A percentile compares a stretch with the other conserved stretches of the same genome.
Evolutionary conservation across 2,888 invertebrate genomes (phyloP).

Genomic region (Trachelus iudaicus): DNA sequence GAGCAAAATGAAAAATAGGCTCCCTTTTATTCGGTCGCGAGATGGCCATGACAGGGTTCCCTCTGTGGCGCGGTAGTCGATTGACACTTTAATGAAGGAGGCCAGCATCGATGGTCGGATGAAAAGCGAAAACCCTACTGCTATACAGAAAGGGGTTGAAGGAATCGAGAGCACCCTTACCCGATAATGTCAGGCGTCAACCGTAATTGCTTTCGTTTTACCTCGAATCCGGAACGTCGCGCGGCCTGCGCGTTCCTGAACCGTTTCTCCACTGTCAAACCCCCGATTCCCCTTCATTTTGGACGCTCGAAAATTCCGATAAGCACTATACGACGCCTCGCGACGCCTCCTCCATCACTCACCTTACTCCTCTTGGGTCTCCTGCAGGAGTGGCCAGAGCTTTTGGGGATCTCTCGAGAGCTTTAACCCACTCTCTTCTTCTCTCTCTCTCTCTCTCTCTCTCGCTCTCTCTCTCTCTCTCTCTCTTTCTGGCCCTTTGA

Average conservation of each 20-base stretch:
- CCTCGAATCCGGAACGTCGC: conserved; percentile 13
- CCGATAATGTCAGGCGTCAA: conserved; percentile 55
- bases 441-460: too few species aligned
- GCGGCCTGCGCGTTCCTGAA: background rate
- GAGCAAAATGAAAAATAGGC: background rate
- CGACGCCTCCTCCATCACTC: background rate
- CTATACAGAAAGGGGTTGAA: conserved; percentile 23
- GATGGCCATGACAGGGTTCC: conserved; percentile 16
- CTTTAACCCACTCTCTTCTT: background rate
- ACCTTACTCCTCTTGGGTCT: background rate
- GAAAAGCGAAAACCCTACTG: conserved; percentile 27
- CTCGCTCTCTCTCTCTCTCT: background rate
- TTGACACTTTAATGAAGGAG: conserved; percentile 61
- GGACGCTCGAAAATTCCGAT: background rate
- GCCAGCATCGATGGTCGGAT: conserved; percentile 42
- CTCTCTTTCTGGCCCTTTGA: background rate
- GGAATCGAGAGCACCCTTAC: conserved; percentile 47
- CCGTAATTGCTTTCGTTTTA: conserved; percentile 58
- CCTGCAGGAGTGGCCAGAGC: background rate
- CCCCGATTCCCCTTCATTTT: background rate
- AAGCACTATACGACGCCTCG: background rate
- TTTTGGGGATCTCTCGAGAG: conserved; percentile 41
- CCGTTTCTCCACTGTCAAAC: background rate
- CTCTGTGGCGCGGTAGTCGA: conserved; percentile 40
- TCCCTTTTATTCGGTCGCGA: conserved; percentile 18